phyloP scores from a whole-genome alignment of 2,113 vertebrate species.

The Rutilus rutilus region DNA sequence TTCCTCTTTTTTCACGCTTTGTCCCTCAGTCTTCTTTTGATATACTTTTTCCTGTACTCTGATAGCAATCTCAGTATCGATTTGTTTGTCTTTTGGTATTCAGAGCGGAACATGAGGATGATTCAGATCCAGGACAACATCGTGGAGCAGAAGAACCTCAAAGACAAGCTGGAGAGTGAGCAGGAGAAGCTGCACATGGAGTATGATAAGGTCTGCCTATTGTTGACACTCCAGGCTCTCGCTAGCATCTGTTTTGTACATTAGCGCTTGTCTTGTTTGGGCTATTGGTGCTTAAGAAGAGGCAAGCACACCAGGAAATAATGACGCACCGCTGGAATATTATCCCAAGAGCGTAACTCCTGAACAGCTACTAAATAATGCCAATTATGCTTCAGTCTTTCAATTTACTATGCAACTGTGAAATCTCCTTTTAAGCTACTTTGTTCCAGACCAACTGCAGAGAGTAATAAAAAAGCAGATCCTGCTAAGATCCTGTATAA shows the following conservation, averaged over 20 bases:
- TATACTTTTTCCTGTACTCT: slow-evolving; percentile 52
- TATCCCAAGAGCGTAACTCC: background rate
- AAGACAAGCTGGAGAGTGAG: slow-evolving; percentile 96
- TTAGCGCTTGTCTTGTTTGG: slow-evolving; percentile 11
- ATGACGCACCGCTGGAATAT: background rate
- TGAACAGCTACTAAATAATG: slow-evolving; percentile 21
- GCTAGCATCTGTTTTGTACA: slow-evolving; percentile 4
- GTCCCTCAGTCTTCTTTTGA: slow-evolving; percentile 39
- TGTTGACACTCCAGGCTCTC: background rate
- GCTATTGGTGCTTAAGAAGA: slow-evolving; percentile 6
- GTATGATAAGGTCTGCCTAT: slow-evolving; percentile 89
- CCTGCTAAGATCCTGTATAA: background rate
- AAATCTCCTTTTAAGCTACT: background rate
- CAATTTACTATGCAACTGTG: slow-evolving; percentile 2
- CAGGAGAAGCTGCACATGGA: slow-evolving; percentile 98
- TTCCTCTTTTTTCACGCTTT: slow-evolving; percentile 15
- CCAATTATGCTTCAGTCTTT: slow-evolving; percentile 5
- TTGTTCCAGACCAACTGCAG: background rate
- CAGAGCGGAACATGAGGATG: slow-evolving; percentile 99
- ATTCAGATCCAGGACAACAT: slow-evolving; percentile 99
- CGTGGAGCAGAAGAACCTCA: slow-evolving; percentile 96
- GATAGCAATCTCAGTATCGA: slow-evolving; percentile 70
- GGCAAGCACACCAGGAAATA: slow-evolving; percentile 11
- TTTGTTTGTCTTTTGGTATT: slow-evolving; percentile 69
- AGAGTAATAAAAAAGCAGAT: background rate